Conservation (phyloP, 2,888 invertebrate genomes). For the Lochmaea crataegi region DNA sequence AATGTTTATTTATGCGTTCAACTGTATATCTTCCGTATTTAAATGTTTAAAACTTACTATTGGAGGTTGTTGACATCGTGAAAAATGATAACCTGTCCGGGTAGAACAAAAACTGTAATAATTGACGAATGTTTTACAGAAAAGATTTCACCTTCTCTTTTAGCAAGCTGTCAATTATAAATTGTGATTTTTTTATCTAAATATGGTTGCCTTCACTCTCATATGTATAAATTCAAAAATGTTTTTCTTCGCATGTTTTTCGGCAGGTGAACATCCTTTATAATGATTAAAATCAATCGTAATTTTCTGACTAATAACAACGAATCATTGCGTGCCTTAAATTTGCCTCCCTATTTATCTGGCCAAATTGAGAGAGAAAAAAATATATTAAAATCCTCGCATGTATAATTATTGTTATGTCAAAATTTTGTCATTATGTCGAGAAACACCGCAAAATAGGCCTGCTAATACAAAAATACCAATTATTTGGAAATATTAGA, state of each 20-base stretch:
- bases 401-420: constrained; percentile 16
- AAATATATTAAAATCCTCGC: constrained; percentile 29
- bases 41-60: too few species aligned
- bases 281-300: constrained; percentile 35
- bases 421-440: constrained; percentile 10
- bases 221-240: neutral
- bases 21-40: too few species aligned
- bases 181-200: neutral
- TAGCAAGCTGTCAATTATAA: neutral
- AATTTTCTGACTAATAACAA: constrained; percentile 32
- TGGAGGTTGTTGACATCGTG: too few species aligned
- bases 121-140: neutral
- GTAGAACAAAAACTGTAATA: too few species aligned
- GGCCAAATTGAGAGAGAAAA: constrained; percentile 36
- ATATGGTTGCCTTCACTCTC: neutral
- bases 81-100: too few species aligned
- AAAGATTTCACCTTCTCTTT: neutral
- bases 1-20: too few species aligned
- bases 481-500: neutral
- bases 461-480: neutral
- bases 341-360: constrained; percentile 39
- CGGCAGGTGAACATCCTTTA: constrained; percentile 37
- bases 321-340: constrained; percentile 39
- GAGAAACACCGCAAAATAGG: neutral
- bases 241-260: constrained; percentile 3